Evolutionary conservation across 1,140 invertebrate genomes (phyloP).

Genomic region (Anagrus nilaparvatae): DNA sequence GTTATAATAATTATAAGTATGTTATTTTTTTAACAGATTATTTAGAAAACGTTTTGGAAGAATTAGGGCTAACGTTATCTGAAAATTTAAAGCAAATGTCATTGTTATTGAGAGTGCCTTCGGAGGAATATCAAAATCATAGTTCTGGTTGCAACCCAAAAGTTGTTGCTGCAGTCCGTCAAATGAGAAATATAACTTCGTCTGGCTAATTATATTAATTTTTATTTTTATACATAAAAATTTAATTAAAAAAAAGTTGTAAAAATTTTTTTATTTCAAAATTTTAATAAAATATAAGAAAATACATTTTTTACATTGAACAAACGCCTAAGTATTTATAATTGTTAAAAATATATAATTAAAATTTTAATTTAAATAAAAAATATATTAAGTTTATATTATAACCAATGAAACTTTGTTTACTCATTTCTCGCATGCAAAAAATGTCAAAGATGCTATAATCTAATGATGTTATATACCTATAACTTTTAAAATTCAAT

Average conservation of each 20-base stretch:
- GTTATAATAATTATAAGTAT: background rate
- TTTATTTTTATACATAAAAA: no score
- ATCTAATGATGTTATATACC: no score
- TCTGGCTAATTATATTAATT: slow-evolving; percentile 25
- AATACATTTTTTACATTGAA: background rate
- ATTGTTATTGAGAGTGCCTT: slow-evolving; percentile 52
- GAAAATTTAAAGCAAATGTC: slow-evolving; percentile 61
- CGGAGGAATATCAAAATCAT: slow-evolving; percentile 57
- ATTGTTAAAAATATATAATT: background rate
- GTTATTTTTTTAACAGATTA: slow-evolving; percentile 52
- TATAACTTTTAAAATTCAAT: background rate
- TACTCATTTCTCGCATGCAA: no score
- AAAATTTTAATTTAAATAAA: slow-evolving; percentile 1
- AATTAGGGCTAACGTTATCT: slow-evolving; percentile 64
- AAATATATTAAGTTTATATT: background rate
- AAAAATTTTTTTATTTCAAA: background rate
- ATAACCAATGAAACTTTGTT: background rate
- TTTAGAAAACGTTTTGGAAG: slow-evolving; percentile 74
- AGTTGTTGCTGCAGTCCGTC: slow-evolving; percentile 61
- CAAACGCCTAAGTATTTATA: background rate
- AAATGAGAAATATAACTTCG: slow-evolving; percentile 59
- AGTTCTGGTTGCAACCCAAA: slow-evolving; percentile 55
- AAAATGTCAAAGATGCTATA: no score
- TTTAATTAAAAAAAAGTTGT: background rate
- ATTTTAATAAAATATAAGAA: background rate